phyloP scores from a whole-genome alignment of 2,113 vertebrate species.

The Microtus montanus region DNA sequence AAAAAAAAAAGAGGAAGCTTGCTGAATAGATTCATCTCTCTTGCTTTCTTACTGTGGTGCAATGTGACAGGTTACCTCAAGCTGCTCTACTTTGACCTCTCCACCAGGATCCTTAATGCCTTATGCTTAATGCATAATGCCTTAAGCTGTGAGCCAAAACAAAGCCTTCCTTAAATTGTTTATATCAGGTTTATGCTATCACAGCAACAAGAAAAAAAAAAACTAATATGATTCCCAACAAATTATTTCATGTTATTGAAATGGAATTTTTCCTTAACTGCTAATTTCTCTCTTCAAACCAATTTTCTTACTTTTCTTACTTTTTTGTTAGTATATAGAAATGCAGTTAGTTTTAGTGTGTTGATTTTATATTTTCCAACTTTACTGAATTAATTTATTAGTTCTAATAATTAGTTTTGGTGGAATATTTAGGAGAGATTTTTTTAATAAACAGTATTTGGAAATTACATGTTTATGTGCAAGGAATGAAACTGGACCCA shows the following conservation, averaged over 20 bases:
- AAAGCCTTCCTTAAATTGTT: no score
- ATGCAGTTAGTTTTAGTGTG: not conserved
- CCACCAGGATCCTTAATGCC: no score
- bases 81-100: no score
- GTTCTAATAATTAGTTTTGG: not conserved
- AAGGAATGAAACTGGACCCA: not conserved
- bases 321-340: not conserved
- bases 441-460: not conserved
- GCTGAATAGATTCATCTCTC: not conserved
- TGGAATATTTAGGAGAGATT: not conserved
- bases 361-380: not conserved
- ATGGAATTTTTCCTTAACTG: not conserved
- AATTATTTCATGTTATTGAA: not conserved
- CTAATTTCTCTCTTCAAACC: not conserved
- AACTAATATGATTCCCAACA: not conserved
- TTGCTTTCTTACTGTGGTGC: not conserved
- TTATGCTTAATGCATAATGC: no score
- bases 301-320: not conserved
- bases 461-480: not conserved
- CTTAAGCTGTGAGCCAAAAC: no score
- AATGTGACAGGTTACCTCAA: not conserved
- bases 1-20: not conserved
- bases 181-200: no score
- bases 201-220: not conserved
- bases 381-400: not conserved